These are phyloP conservation scores for Aviceda subcristata DNA, from an alignment of 2,113 vertebrate species.

Conservation along the genomic window DNA sequence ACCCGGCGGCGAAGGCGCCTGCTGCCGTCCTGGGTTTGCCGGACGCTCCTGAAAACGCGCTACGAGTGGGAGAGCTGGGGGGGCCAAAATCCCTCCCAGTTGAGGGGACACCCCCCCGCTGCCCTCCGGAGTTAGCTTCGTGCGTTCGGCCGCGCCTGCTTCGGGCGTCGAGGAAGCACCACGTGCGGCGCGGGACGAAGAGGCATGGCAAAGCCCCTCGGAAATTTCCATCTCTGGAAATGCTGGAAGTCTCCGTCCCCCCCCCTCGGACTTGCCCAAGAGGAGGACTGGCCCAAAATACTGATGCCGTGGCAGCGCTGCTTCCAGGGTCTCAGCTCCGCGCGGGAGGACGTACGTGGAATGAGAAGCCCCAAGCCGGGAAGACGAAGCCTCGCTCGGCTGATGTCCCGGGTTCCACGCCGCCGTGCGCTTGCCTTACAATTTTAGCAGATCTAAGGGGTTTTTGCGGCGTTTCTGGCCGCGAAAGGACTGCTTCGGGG, in stretches of 20 bases:
- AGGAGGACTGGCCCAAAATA: not conserved
- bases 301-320: not conserved
- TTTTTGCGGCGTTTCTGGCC: not conserved
- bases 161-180: not conserved
- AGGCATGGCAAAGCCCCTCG: not conserved
- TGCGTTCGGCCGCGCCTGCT: accelerated
- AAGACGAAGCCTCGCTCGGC: not conserved
- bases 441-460: not conserved
- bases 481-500: not conserved
- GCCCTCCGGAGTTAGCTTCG: not conserved
- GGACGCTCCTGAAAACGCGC: not conserved
- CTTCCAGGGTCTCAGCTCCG: not conserved
- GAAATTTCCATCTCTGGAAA: not conserved
- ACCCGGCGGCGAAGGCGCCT: not conserved
- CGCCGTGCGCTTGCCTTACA: not conserved
- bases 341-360: not conserved
- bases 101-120: not conserved
- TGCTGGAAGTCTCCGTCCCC: not conserved
- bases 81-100: not conserved
- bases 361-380: not conserved
- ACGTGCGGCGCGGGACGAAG: too few species aligned
- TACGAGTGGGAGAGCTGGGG: not conserved
- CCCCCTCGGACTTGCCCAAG: not conserved
- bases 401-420: too few species aligned
- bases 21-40: not conserved